Percentiles rank a stretch among this genome's conserved stretches.
Conservation (phyloP, 2,888 invertebrate species). For the Pteria penguin region DNA sequence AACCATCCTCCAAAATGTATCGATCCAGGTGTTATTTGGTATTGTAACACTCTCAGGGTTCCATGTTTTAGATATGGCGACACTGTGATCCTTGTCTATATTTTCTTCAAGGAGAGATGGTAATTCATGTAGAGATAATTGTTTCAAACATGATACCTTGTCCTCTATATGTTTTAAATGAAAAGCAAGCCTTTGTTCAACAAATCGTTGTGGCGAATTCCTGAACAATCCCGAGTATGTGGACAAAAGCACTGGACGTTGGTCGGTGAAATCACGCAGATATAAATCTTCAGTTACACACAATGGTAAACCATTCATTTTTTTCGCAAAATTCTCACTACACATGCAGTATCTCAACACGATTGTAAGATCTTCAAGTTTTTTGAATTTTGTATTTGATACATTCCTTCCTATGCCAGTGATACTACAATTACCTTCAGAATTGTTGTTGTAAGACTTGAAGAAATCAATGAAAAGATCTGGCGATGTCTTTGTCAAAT, state of each 20-base stretch:
- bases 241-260: conserved; percentile 29
- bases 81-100: neutral
- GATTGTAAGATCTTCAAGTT: neutral
- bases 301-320: conserved; percentile 47
- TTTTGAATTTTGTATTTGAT: conserved; percentile 21
- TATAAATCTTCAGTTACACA: conserved; percentile 41
- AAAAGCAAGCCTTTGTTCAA: conserved; percentile 16
- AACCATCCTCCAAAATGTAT: conserved; percentile 22
- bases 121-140: neutral
- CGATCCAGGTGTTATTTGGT: conserved; percentile 29
- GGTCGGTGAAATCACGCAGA: conserved; percentile 19
- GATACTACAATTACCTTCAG: neutral
- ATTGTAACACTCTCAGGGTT: neutral
- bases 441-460: conserved; percentile 7
- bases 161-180: neutral
- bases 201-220: conserved; percentile 24
- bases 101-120: neutral
- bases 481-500: conserved; percentile 20
- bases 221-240: conserved; percentile 34
- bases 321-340: conserved; percentile 15
- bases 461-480: conserved; percentile 37
- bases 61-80: conserved; percentile 14
- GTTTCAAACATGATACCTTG: neutral
- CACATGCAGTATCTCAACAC: conserved; percentile 31
- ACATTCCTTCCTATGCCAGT: conserved; percentile 1